Evolutionary conservation across 2,888 invertebrate species (phyloP), one percentile per base, ranked within the genome.

Genomic region (Cecidostiba fungosa): DNA sequence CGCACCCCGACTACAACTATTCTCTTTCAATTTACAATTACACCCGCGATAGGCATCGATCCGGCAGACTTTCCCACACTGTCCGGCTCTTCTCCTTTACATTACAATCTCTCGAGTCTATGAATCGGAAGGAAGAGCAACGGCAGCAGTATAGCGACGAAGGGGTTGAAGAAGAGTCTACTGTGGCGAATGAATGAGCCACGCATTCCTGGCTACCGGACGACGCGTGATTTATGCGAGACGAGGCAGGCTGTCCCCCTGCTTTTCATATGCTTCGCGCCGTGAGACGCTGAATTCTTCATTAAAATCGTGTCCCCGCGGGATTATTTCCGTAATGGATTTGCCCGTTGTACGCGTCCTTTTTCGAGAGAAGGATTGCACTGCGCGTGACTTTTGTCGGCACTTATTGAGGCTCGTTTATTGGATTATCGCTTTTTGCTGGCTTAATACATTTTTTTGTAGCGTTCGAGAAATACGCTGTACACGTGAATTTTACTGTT

Each of bases 131-230:
- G n/a, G 54, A n/a, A 59, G 54, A 59, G 54, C n/a, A n/a, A n/a
- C 54, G 19, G 5, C 19, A 54, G n/a, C 5, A n/a, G 54, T 16
- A n/a, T 19, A 16, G 54, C n/a, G 54, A 59, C 50, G 50, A 59
- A 1, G 54, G 54, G 54, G 54, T 59, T 59, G 43, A 8, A 8
- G 39, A 36, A 59, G 43, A n/a, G 16, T 43, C 66, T 8, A 50
- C 66, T 32, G 82, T 50, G 29, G 43, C 84, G 78, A 84, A 84
- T 84, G 43, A 50, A 79, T 84, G 69, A 36, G 74, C 47, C 39
- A 84, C 84, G 76, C 84, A 80, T 84, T 84, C 78, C 84, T 14
- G 43, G 74, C 81, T 70, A 70, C 81, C 19, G 76, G 62, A 59
- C 54, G 54, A 59, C 69, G 62, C 62, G 36, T 82, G 82, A 82